A percentile compares a stretch with the other conserved stretches of the same genome.
These are phyloP conservation scores for Morphnarchus princeps DNA, from an alignment of 2,113 vertebrate species.

Conservation along the genomic window DNA sequence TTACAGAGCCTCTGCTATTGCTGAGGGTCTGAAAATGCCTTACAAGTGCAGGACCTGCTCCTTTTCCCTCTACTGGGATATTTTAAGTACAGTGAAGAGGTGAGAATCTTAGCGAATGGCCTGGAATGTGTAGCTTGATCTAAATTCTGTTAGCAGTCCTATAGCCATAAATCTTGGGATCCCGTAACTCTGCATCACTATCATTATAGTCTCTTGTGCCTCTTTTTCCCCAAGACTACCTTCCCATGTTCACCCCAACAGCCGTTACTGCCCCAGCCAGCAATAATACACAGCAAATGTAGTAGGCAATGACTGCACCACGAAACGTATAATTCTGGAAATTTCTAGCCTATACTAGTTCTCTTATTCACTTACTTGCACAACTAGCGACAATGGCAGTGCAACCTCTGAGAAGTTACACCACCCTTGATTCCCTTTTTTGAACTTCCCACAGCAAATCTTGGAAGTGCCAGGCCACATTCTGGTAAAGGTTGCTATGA, in stretches of 20 bases:
- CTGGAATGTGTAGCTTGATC: background rate
- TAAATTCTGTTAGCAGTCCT: background rate
- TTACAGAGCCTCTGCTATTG: background rate
- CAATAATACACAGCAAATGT: background rate
- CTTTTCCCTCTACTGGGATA: background rate
- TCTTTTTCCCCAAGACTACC: background rate
- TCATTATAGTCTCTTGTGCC: background rate
- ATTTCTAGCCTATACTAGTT: background rate
- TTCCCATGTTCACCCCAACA: background rate
- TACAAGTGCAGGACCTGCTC: background rate
- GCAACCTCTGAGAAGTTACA: background rate
- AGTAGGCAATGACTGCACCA: background rate
- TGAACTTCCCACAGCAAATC: background rate
- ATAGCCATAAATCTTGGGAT: background rate
- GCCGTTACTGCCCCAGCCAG: background rate
- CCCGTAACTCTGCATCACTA: background rate
- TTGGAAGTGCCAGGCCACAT: background rate
- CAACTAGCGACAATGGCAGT: background rate
- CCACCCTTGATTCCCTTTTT: background rate
- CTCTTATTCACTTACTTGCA: background rate
- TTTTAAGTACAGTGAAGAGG: background rate
- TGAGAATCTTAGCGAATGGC: background rate
- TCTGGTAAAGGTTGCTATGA: background rate
- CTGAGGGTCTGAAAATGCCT: background rate
- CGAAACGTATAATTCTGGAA: background rate